Evolutionary conservation across 2,888 invertebrate genomes (phyloP).

Genomic region (Acronicta leporina): DNA sequence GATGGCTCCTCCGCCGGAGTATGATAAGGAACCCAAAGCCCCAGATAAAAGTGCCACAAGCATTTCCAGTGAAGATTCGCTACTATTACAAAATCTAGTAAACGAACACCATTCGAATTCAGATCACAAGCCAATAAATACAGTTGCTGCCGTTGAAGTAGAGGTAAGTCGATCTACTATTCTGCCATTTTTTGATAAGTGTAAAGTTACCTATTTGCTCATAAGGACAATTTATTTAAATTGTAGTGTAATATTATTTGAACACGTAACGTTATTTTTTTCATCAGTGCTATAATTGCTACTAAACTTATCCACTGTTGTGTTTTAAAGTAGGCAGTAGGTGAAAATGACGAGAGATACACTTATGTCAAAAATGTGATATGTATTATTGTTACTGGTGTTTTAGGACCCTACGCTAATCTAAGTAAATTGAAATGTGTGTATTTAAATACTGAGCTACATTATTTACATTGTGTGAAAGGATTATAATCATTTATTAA

Average conservation of each 20-base stretch:
- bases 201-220: conserved; percentile 26
- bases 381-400: conserved; percentile 55
- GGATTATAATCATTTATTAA: too few relatives aligned
- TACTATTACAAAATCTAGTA: conserved; percentile 79
- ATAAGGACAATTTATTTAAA: conserved; percentile 11
- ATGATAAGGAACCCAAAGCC: conserved; percentile 93
- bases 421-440: too few relatives aligned
- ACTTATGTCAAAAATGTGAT: conserved; percentile 66
- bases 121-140: conserved; percentile 77
- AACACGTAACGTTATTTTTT: background rate
- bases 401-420: too few relatives aligned
- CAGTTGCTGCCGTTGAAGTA: conserved; percentile 74
- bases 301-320: conserved; percentile 9
- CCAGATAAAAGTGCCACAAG: conserved; percentile 90
- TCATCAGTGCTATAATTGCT: background rate
- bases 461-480: too few relatives aligned
- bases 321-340: conserved; percentile 56
- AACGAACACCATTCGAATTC: conserved; percentile 80
- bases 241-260: too few relatives aligned
- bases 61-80: conserved; percentile 83
- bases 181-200: conserved; percentile 51
- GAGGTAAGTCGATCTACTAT: conserved; percentile 83
- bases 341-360: conserved; percentile 75
- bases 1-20: conserved; percentile 94
- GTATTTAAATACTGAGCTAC: too few relatives aligned